phyloP scores from a whole-genome alignment of 2,113 vertebrate genomes.

The Myodes glareolus region DNA sequence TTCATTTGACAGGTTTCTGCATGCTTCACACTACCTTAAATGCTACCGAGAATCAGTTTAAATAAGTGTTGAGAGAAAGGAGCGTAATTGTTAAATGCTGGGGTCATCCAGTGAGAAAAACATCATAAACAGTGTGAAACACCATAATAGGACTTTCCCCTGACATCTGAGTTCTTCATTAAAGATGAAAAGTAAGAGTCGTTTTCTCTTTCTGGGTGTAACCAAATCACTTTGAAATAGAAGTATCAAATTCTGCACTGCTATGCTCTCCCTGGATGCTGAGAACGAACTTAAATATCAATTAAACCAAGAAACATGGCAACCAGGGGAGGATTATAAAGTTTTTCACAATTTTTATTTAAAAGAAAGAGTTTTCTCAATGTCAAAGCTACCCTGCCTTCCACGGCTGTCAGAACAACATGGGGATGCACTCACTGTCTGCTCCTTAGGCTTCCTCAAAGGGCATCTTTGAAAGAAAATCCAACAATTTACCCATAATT shows the following conservation, averaged over 20 bases:
- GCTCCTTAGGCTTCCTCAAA: neutral
- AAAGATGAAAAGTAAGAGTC: neutral
- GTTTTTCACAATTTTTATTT: neutral
- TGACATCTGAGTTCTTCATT: conserved; percentile 14
- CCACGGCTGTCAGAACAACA: neutral
- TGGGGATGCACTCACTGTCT: neutral
- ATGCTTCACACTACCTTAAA: neutral
- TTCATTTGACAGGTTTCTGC: neutral
- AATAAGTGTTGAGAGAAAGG: neutral
- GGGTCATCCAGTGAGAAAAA: neutral
- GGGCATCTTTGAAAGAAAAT: neutral
- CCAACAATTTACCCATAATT: neutral
- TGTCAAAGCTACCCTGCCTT: neutral
- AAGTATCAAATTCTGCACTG: neutral
- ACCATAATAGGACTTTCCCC: neutral
- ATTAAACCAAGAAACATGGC: conserved; percentile 15
- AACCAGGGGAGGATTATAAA: neutral
- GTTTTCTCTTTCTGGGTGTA: neutral
- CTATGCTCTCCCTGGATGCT: conserved; percentile 8
- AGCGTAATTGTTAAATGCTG: neutral
- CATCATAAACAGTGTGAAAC: neutral
- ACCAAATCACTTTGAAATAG: conserved; percentile 16
- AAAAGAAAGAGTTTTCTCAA: neutral
- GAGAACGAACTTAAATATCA: conserved; percentile 28
- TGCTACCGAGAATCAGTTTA: neutral